Conservation (phyloP, 2,113 vertebrate species). For the Phylloscopus whistleri region DNA sequence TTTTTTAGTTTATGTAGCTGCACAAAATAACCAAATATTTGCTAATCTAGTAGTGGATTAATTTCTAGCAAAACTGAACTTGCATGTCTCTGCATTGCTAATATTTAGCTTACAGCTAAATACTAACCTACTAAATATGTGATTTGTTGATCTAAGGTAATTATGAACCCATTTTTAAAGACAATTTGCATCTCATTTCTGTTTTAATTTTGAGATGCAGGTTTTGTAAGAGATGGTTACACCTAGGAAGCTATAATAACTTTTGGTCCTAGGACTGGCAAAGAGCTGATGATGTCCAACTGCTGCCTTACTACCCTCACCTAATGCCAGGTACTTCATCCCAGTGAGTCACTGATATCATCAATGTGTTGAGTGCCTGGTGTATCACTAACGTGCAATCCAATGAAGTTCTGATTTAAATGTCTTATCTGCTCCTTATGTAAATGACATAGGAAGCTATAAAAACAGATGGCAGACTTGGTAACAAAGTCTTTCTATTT, state of each 20-base stretch:
- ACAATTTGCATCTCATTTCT: neutral
- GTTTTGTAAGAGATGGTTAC: neutral
- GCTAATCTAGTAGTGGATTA: neutral
- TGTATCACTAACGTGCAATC: neutral
- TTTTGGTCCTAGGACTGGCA: neutral
- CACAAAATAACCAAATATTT: neutral
- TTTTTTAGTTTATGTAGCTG: neutral
- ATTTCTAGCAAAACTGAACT: neutral
- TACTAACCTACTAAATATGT: neutral
- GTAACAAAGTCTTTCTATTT: conserved; percentile 17
- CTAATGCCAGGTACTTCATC: neutral
- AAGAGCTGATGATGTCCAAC: neutral
- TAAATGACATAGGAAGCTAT: neutral
- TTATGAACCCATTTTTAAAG: neutral
- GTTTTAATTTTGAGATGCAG: neutral
- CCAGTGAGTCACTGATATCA: neutral
- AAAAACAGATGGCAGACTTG: neutral
- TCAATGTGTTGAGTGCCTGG: neutral
- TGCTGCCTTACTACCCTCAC: neutral
- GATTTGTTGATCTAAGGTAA: neutral
- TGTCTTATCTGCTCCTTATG: neutral
- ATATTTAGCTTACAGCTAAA: neutral
- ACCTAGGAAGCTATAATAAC: no score
- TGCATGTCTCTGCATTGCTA: neutral
- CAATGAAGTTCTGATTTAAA: neutral